Evolutionary conservation across 2,113 vertebrate species (phyloP), one percentile per base, ranked within the genome.

Genomic region (Acrocephalus arundinaceus): DNA sequence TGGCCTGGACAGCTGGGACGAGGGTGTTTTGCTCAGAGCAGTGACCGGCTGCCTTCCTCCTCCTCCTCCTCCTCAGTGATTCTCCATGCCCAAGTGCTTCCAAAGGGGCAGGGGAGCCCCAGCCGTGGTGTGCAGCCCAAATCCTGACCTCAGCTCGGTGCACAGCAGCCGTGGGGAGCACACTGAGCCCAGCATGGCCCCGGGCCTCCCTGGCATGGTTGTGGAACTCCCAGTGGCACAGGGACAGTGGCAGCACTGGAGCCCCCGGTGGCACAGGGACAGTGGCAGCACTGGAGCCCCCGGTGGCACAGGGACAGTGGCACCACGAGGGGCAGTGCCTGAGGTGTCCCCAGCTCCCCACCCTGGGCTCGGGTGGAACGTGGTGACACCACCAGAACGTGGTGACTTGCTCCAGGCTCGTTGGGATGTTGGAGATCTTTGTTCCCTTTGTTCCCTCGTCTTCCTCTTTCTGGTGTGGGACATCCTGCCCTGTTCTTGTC

Each of bases 341-440:
- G 6, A 41, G 76, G 59, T 3, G n/a, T 7, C 92, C 65, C 73
- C 16, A 17, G 43, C 19, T 54, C 87, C 51, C 41, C 84, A 52
- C 57, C 2, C 3, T 9, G 86, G 19, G 70, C 85, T 17, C 1
- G 37, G 51, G 11, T 28, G 68, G 75, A 4, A 67, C 8, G 39
- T 7, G 75, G 61, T 74, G 68, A 55, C 31, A 3, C 4, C 31
- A n/a, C n/a, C n/a, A n/a, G n/a, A n/a, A n/a, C n/a, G n/a, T n/a
- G 11, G 73, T 39, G 71, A 85, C 39, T 19, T 5, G 63, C 67
- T 86, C 82, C 70, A n/a, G 81, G 48, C 49, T 85, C 2, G 15
- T 0, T n/a, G 82, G 67, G 80, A 72, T 0, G 1, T 6, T 4
- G 13, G 55, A 76, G 41, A 78, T 54, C 57, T 62, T 67, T 0